Base-by-base conservation (phyloP, 1,140 invertebrate species). In the Calephelis nemesis region DNA sequence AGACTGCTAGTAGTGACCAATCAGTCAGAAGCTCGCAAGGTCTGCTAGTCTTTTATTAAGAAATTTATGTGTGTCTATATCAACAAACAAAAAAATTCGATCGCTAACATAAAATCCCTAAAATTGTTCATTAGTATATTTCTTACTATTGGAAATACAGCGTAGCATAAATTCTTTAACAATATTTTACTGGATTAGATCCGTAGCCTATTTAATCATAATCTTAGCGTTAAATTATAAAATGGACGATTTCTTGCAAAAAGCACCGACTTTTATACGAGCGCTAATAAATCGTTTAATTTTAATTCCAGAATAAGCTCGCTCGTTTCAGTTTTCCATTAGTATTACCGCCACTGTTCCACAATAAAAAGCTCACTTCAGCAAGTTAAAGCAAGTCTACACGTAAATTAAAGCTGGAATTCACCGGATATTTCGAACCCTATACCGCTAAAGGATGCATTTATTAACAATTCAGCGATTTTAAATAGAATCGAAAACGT, bases 401-500 rank as follows among this genome's bases (percentile, higher is more conserved):
- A 60, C 39, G 58, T 60, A 60, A 60, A 39, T 60, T 42, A 60
- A 60, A 60, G 58, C 58, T 60, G 58, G 58, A 60, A 60, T 60
- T 60, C 58, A 60, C 58, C 58, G 39, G 58, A 60, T 60, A 60
- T 60, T 60, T 60, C 58, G 58, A 42, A 76, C 58, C 50, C 19
- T 71, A 68, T 72, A 71, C 62, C 65, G 68, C 73, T 75, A 71
- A 74, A 81, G 70, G 75, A 79, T 73, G 73, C 71, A 70, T 78
- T 74, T 77, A 87, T 85, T 84, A 87, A 87, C 69, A 79, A 86
- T 86, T 84, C 82, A 86, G 67, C 68, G 73, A 76, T 78, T 86
- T 84, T 84, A 86, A 84, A 86, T 84, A 86, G 84, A 82, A 84
- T 83, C 80, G 82, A 86, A 86, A 84, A 83, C 81, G 82, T 84